phyloP scores from a whole-genome alignment of 2,888 invertebrate genomes.

The Nymphalis urticae region DNA sequence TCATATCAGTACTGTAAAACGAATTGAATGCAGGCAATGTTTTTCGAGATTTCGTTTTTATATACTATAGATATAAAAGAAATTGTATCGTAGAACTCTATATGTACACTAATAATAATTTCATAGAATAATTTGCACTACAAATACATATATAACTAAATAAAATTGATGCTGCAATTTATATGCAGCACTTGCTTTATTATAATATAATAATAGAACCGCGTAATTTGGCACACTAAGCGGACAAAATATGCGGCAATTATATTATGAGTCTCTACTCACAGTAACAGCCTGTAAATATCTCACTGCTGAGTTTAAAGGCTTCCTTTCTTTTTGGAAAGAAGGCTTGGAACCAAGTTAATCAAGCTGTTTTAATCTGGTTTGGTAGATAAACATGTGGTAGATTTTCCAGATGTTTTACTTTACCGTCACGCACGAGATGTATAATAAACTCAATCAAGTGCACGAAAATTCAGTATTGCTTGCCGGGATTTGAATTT shows the following conservation, averaged over 20 bases:
- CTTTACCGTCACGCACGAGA: too few species aligned
- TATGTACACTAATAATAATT: too few species aligned
- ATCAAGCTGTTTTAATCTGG: too few species aligned
- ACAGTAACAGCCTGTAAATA: background rate
- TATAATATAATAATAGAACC: conserved; percentile 20
- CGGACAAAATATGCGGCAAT: conserved; percentile 19
- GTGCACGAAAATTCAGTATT: too few species aligned
- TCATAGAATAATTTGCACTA: background rate
- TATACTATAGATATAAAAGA: background rate
- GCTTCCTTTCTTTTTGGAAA: background rate
- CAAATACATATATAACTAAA: conserved; percentile 2
- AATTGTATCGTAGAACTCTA: background rate
- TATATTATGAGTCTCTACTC: background rate
- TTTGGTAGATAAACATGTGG: too few species aligned
- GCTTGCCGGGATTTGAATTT: too few species aligned
- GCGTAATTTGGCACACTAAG: conserved; percentile 26
- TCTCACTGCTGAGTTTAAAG: background rate
- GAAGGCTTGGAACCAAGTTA: too few species aligned
- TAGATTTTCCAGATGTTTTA: too few species aligned
- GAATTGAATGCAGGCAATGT: conserved; percentile 13
- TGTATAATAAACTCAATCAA: too few species aligned
- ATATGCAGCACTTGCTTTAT: conserved; percentile 29
- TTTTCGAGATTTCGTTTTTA: conserved; percentile 10
- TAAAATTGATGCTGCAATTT: conserved; percentile 28
- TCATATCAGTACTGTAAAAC: conserved; percentile 25